These are phyloP conservation scores for Spongilla lacustris DNA, from an alignment of 37 sponge, comb jelly and placozoan genomes.

Conservation along the genomic window DNA sequence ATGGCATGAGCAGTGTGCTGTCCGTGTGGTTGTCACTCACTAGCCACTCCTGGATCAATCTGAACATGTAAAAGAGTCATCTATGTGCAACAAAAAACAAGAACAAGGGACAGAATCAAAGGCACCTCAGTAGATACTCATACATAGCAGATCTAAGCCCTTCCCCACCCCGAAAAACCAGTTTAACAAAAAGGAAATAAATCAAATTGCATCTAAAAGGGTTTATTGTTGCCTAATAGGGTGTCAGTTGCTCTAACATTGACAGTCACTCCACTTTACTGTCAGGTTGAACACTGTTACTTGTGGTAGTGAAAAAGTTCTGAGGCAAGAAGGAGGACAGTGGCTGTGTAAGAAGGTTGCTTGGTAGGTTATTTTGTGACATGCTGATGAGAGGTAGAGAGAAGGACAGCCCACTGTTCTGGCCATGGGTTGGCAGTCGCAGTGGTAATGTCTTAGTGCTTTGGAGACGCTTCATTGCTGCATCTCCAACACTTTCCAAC, in stretches of 20 bases:
- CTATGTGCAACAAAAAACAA: not conserved
- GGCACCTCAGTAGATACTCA: not conserved
- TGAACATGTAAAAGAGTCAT: not conserved
- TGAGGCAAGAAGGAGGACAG: slow-evolving; percentile 33
- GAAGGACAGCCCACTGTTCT: not conserved
- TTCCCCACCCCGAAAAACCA: not conserved
- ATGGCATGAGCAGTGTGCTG: not conserved
- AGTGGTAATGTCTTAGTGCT: slow-evolving; percentile 12
- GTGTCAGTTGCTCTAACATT: not conserved
- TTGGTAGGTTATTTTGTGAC: not conserved
- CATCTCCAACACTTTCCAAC: not conserved
- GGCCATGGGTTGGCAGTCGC: not conserved
- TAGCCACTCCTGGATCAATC: not conserved
- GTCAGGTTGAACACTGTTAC: not conserved
- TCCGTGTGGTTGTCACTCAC: not conserved
- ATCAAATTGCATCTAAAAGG: not conserved
- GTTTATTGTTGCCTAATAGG: not conserved
- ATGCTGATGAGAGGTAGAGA: not conserved
- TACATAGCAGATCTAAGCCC: not conserved
- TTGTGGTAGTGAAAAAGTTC: slow-evolving; percentile 7
- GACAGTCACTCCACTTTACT: not conserved
- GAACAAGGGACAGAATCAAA: not conserved
- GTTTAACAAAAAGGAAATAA: not conserved
- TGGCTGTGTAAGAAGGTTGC: slow-evolving; percentile 21
- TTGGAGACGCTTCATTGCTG: not conserved